Conservation (phyloP, 2,113 vertebrate genomes). For the Muntiacus reevesi region DNA sequence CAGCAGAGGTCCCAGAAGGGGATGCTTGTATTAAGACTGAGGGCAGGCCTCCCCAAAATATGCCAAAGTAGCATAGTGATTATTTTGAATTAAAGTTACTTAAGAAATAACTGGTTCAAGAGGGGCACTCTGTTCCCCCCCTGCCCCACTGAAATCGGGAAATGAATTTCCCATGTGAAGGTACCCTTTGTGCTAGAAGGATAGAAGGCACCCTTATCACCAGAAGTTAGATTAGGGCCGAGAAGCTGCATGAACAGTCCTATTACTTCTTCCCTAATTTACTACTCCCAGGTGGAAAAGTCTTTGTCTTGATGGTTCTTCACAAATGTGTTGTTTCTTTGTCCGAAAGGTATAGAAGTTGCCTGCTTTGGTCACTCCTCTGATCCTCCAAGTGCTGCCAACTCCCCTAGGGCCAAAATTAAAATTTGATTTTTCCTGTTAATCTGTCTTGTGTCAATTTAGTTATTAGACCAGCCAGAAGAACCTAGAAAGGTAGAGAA, state of each 20-base stretch:
- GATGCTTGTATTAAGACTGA: background rate
- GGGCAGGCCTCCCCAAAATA: background rate
- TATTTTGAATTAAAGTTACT: background rate
- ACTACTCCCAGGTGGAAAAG: background rate
- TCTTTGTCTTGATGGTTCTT: background rate
- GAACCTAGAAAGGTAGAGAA: background rate
- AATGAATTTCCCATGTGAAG: background rate
- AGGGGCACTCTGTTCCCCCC: background rate
- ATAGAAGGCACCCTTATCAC: background rate
- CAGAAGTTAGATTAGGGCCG: background rate
- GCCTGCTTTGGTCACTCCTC: background rate
- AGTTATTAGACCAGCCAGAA: background rate
- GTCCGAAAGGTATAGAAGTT: background rate
- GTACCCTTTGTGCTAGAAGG: background rate
- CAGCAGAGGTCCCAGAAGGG: background rate
- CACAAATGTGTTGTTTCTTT: background rate
- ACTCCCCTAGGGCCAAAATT: background rate
- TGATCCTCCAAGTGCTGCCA: background rate
- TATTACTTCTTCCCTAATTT: background rate
- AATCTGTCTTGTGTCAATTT: background rate
- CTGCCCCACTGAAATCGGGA: background rate
- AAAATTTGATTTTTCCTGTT: background rate
- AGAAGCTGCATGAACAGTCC: background rate
- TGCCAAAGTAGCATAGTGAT: background rate
- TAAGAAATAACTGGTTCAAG: background rate